These are phyloP conservation scores for Cephus spinipes DNA, from an alignment of 2,888 invertebrate genomes.

Conservation along the genomic window DNA sequence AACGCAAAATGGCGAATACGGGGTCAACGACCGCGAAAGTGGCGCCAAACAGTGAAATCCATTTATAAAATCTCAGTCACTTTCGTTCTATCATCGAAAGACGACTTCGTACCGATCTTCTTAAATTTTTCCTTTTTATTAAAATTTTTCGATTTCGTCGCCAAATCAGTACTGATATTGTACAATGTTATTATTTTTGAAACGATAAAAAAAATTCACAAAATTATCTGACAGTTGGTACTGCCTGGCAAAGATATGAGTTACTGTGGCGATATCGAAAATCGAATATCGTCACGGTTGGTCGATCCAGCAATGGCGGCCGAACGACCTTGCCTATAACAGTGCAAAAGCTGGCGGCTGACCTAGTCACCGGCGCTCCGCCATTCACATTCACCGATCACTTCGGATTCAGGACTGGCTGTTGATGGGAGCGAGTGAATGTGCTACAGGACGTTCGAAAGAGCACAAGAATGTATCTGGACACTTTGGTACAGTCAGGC, in stretches of 20 bases:
- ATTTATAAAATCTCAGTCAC: background rate
- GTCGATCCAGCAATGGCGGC: slow-evolving; percentile 29
- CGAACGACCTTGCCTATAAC: slow-evolving; percentile 54
- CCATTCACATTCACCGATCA: slow-evolving; percentile 47
- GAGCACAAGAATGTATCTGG: background rate
- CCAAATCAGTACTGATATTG: background rate
- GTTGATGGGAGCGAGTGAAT: background rate
- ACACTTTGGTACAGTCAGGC: background rate
- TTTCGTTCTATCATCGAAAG: background rate
- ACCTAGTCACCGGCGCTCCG: slow-evolving; percentile 40
- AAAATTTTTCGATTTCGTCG: too few species aligned
- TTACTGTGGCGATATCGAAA: background rate
- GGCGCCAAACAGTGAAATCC: background rate
- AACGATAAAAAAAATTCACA: background rate
- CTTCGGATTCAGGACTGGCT: background rate
- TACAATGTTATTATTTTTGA: background rate
- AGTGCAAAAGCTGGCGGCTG: slow-evolving; percentile 48
- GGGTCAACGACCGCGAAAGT: background rate
- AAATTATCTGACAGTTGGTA: background rate
- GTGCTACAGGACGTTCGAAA: background rate
- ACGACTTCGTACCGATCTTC: background rate
- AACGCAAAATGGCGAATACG: background rate
- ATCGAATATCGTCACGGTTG: background rate
- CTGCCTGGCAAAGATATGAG: background rate
- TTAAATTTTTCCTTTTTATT: background rate